These are phyloP conservation scores for Synergus gifuensis DNA, from an alignment of 2,888 invertebrate species.

Conservation along the genomic window DNA sequence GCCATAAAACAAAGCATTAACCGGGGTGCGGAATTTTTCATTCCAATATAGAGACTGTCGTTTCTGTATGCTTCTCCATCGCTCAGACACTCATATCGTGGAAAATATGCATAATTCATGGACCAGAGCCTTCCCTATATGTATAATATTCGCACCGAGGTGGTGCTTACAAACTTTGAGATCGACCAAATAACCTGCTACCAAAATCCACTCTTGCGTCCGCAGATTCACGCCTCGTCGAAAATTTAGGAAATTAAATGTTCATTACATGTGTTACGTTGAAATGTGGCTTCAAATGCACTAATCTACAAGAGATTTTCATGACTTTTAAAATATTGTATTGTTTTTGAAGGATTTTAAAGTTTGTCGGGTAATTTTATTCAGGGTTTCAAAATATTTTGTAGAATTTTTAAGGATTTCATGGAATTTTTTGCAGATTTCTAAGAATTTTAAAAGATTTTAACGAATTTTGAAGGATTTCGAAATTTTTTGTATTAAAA, in stretches of 20 bases:
- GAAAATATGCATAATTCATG: slow-evolving; percentile 76
- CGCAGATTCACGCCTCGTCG: slow-evolving; percentile 56
- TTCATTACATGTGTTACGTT: slow-evolving; percentile 9
- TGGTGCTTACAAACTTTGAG: slow-evolving; percentile 45
- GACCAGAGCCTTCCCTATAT: slow-evolving; percentile 51
- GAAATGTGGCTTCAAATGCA: background rate
- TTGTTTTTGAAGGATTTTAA: too few species aligned
- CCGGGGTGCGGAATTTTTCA: slow-evolving; percentile 64
- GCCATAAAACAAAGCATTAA: slow-evolving; percentile 58
- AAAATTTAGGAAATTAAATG: slow-evolving; percentile 40
- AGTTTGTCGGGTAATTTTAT: too few species aligned
- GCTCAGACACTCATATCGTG: slow-evolving; percentile 75
- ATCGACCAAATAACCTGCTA: slow-evolving; percentile 54
- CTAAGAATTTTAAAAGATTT: too few species aligned
- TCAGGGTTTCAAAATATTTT: too few species aligned
- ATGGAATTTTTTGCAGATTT: too few species aligned
- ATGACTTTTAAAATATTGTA: too few species aligned
- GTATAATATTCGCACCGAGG: slow-evolving; percentile 62
- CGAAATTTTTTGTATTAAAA: too few species aligned
- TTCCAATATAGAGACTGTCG: slow-evolving; percentile 76
- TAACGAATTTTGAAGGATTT: too few species aligned
- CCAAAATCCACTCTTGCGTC: slow-evolving; percentile 50
- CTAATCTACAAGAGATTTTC: slow-evolving; percentile 27
- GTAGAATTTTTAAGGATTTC: too few species aligned
- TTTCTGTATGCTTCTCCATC: slow-evolving; percentile 71